phyloP scores from a whole-genome alignment of 2,888 invertebrate species.

The Brenthis hecate region DNA sequence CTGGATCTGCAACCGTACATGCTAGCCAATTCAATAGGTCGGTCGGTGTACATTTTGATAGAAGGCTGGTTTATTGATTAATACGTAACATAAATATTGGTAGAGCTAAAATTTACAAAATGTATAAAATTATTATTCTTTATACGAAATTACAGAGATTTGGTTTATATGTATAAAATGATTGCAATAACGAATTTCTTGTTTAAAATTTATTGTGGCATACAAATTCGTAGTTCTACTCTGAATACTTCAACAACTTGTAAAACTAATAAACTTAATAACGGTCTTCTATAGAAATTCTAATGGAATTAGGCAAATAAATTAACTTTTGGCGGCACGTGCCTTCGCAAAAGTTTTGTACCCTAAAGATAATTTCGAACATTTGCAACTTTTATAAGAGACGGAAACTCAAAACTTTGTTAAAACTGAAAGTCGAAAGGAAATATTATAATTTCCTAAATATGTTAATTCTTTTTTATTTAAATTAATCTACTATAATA shows the following conservation, averaged over 20 bases:
- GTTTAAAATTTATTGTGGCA: no score
- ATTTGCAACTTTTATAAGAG: constrained; percentile 9
- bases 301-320: constrained; percentile 17
- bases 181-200: no score
- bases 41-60: no score
- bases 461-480: not conserved
- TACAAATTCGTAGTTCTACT: not conserved
- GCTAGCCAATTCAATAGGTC: no score
- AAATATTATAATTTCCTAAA: not conserved
- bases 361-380: constrained; percentile 1
- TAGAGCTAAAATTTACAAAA: no score
- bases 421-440: not conserved
- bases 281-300: constrained; percentile 2
- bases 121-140: no score
- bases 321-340: constrained; percentile 19
- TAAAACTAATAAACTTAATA: constrained; percentile 10
- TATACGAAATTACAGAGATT: no score
- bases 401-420: constrained; percentile 4
- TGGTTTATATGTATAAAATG: no score
- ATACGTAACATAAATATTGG: no score
- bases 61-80: no score
- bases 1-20: no score
- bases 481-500: not conserved
- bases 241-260: not conserved
- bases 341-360: constrained; percentile 2